phyloP scores from a whole-genome alignment of 64 coral and sea anemone species.

The Cladopsammia gracilis region DNA sequence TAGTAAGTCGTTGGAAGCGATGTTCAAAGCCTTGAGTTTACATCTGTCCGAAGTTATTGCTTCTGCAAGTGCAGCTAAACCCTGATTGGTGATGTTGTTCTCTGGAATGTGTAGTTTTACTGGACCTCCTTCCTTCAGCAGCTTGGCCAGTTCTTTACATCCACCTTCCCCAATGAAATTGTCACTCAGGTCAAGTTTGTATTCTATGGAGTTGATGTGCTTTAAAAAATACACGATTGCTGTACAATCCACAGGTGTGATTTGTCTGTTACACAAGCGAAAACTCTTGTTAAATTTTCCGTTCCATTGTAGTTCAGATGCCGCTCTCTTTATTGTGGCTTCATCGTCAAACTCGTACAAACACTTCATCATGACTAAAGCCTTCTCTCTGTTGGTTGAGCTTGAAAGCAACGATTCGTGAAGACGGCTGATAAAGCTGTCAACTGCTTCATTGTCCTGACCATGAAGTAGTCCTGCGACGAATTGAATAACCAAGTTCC shows the following conservation, averaged over 20 bases:
- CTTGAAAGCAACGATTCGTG: background rate
- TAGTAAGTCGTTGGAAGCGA: background rate
- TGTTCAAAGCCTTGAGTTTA: background rate
- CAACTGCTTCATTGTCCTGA: background rate
- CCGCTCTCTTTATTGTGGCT: conserved; percentile 11
- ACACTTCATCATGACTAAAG: conserved; percentile 41
- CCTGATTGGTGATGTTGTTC: background rate
- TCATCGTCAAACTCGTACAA: conserved; percentile 39
- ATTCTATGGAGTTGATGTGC: background rate
- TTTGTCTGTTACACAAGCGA: background rate
- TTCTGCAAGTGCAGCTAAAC: background rate
- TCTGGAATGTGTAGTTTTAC: background rate
- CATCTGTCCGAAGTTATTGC: background rate
- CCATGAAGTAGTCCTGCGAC: conserved; percentile 10
- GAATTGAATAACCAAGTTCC: conserved; percentile 23
- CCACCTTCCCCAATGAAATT: conserved; percentile 13
- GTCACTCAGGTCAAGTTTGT: background rate
- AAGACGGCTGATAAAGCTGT: background rate
- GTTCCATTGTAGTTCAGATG: conserved; percentile 4
- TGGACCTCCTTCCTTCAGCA: conserved; percentile 3
- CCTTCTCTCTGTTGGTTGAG: background rate
- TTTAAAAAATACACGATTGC: conserved; percentile 45
- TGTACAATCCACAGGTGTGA: conserved; percentile 34
- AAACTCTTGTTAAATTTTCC: background rate
- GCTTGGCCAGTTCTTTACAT: conserved; percentile 8